Conservation (phyloP, 2,888 invertebrate species). For the Agrotis ipsilon region DNA sequence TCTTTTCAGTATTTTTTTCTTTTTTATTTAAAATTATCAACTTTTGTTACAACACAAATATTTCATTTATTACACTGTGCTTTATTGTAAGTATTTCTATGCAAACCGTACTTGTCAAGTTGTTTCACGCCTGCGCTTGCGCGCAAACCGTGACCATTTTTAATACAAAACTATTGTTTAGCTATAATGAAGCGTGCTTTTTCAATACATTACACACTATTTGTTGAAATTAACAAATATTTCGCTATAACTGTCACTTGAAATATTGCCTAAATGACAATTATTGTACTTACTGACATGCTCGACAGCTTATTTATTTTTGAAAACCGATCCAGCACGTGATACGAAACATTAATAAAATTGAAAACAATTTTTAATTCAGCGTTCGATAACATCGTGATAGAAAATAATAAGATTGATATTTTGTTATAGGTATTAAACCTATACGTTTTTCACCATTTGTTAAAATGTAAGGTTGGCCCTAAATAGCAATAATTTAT, state of each 20-base stretch:
- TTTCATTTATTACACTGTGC: constrained; percentile 2
- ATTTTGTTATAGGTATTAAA: too few species aligned
- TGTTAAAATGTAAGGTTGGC: too few species aligned
- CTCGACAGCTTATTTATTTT: constrained; percentile 12
- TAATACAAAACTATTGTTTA: constrained; percentile 68
- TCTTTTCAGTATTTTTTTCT: too few species aligned
- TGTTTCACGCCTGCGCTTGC: constrained; percentile 65
- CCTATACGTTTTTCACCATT: too few species aligned
- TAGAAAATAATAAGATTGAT: not conserved
- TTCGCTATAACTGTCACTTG: constrained; percentile 34
- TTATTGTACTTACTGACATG: constrained; percentile 29
- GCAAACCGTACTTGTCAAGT: constrained; percentile 55
- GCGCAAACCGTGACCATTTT: constrained; percentile 61
- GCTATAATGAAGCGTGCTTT: constrained; percentile 64
- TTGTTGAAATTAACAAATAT: constrained; percentile 55
- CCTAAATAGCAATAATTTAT: not conserved
- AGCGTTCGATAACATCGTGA: not conserved
- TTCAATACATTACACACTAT: constrained; percentile 59
- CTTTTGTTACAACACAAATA: not conserved
- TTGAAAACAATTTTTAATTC: not conserved
- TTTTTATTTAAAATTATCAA: not conserved
- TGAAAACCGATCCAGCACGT: too few species aligned
- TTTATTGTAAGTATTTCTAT: constrained; percentile 19
- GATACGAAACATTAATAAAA: too few species aligned
- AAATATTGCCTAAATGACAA: constrained; percentile 20